phyloP scores from a whole-genome alignment of 2,113 vertebrate genomes.

The Lepus americanus region DNA sequence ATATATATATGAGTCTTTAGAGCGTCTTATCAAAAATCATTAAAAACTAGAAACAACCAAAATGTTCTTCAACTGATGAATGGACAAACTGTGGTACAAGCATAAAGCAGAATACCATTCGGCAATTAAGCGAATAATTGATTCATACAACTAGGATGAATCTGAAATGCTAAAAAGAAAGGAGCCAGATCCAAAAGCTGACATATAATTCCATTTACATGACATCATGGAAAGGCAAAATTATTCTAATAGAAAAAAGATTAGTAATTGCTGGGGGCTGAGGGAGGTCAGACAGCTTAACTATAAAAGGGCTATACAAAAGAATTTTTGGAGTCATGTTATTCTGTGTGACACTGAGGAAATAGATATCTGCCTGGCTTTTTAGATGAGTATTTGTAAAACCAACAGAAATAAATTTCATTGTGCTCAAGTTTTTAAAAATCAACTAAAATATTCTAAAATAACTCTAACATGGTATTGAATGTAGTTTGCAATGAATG shows the following conservation, averaged over 20 bases:
- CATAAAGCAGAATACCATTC: not conserved
- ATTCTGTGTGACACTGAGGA: not conserved
- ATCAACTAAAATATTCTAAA: not conserved
- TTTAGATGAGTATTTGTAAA: not conserved
- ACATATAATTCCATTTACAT: not conserved
- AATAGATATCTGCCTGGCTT: not conserved
- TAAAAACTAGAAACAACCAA: not conserved
- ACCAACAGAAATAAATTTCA: not conserved
- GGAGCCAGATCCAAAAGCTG: not conserved
- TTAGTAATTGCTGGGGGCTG: not conserved
- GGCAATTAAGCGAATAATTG: not conserved
- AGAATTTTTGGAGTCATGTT: not conserved
- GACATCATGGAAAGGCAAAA: not conserved
- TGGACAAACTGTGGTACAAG: not conserved
- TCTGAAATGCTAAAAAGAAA: not conserved
- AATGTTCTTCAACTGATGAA: not conserved
- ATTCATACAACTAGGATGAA: not conserved
- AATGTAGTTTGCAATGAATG: not conserved
- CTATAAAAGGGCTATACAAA: not conserved
- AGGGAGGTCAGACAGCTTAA: not conserved
- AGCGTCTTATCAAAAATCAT: not conserved
- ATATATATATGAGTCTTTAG: not conserved
- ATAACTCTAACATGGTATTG: not conserved
- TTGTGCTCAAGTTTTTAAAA: not conserved
- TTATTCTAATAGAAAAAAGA: not conserved